Evolutionary conservation across 2,888 invertebrate species (phyloP).

Genomic region (Zelleria hepariella): DNA sequence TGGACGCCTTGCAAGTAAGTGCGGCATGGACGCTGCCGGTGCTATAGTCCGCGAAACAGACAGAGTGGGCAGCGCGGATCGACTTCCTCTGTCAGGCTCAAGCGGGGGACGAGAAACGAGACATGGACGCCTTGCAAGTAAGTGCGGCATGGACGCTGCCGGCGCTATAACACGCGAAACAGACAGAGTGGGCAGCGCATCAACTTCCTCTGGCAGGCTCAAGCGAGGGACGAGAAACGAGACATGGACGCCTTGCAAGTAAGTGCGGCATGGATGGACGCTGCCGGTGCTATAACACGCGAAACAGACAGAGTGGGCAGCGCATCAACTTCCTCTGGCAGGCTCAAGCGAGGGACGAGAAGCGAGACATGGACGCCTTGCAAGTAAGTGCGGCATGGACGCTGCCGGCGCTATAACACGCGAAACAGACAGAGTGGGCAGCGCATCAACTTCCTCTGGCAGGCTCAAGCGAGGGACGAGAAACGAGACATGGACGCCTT

Average conservation of each 20-base stretch:
- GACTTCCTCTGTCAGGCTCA: conserved; percentile 88
- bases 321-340: conserved; percentile 89
- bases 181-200: conserved; percentile 95
- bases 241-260: conserved; percentile 78
- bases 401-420: conserved; percentile 87
- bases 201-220: conserved; percentile 86
- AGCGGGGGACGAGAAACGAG: conserved; percentile 91
- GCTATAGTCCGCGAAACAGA: conserved; percentile 84
- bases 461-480: conserved; percentile 89
- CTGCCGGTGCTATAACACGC: conserved; percentile 88
- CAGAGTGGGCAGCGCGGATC: conserved; percentile 91
- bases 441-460: conserved; percentile 89
- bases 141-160: conserved; percentile 80
- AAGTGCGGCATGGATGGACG: too few relatives aligned
- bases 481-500: conserved; percentile 86
- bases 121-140: conserved; percentile 76
- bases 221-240: conserved; percentile 91
- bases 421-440: conserved; percentile 91
- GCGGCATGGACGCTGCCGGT: conserved; percentile 87
- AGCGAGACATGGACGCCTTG: conserved; percentile 84
- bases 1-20: conserved; percentile 67
- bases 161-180: conserved; percentile 84
- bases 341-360: conserved; percentile 90
- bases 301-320: conserved; percentile 92
- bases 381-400: conserved; percentile 56